Evolutionary conservation across 2,888 invertebrate species (phyloP), one percentile per base, ranked within the genome.

Genomic region (Arctia plantaginis): DNA sequence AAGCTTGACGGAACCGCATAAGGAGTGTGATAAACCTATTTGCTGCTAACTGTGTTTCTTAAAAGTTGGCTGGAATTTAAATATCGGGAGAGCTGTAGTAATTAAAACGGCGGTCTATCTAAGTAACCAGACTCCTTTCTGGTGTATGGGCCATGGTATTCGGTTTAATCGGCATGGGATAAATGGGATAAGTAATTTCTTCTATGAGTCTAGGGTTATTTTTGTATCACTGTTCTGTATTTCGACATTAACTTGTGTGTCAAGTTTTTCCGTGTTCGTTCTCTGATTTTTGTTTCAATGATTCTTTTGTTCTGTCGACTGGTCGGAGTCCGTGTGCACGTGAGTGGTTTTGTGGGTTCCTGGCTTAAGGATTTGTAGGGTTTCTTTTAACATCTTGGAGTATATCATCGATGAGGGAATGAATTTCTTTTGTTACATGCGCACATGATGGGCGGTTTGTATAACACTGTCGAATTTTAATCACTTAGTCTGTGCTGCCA

Each of bases 351-450:
- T 20, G 86, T 90, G 0, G 92, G 92, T 69, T 91, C 93, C 55
- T 90, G 82, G 74, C 91, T 92, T 15, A 92, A 74, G 79, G 89
- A 90, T 70, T 88, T 92, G 71, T 92, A 90, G 1, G 89, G 84
- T 75, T 89, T 92, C 77, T 91, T 92, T 87, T 91, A 13, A 89
- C 85, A 80, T 93, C 93, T 64, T 88, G 87, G 2, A 95, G 90
- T 75, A 95, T 95, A 71, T 95, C 95, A 65, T 93, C 94, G 77
- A 95, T 95, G 23, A 95, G 85, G n/a, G 82, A 95, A 95, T 2
- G 94, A n/a, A 93, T 72, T 92, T 94, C 81, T 92, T 94, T 77
- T 93, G 93, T 73, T 93, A 90, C 95, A 94, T 86, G 94, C 95
- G 90, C 95, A 95, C 95, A 95, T 95, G 85, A 71, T 89, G 91